A percentile compares a stretch with the other conserved stretches of the same genome.
Conservation (phyloP, 2,113 vertebrate species). For the Oryzias melastigma region DNA sequence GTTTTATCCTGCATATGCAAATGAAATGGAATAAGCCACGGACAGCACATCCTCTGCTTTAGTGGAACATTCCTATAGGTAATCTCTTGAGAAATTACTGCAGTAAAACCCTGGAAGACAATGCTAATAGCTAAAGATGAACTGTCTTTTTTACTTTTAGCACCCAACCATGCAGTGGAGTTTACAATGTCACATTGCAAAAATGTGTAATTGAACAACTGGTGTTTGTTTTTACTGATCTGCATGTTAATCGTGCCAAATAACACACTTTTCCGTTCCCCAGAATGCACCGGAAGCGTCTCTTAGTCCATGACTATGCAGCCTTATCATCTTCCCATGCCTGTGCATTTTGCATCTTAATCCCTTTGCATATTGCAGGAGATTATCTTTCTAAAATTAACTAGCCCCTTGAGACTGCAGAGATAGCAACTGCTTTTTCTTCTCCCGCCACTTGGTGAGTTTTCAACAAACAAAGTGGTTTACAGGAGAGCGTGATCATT, state of each 20-base stretch:
- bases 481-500: slow-evolving; percentile 43
- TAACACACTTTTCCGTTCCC: slow-evolving; percentile 33
- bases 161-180: slow-evolving; percentile 38
- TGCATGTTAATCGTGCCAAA: slow-evolving; percentile 55
- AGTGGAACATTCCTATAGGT: slow-evolving; percentile 53
- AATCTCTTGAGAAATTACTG: slow-evolving; percentile 45
- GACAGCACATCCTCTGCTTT: slow-evolving; percentile 32
- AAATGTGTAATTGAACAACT: slow-evolving; percentile 59
- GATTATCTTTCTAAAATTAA: slow-evolving; percentile 81
- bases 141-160: slow-evolving; percentile 48
- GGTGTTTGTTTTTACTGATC: slow-evolving; percentile 61
- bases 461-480: slow-evolving; percentile 72
- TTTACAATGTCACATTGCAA: slow-evolving; percentile 26
- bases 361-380: slow-evolving; percentile 71
- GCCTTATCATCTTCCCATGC: slow-evolving; percentile 53
- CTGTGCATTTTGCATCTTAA: slow-evolving; percentile 68
- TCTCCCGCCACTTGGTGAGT: slow-evolving; percentile 65
- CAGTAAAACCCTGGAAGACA: slow-evolving; percentile 51
- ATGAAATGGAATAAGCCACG: slow-evolving; percentile 62
- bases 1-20: slow-evolving; percentile 69
- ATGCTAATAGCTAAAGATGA: slow-evolving; percentile 58
- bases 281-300: slow-evolving; percentile 38
- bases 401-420: slow-evolving; percentile 70
- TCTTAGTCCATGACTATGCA: slow-evolving; percentile 27
- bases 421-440: slow-evolving; percentile 73